Evolutionary conservation across 2,797 vertebrate genomes (phyloP), one percentile per base, ranked within the genome.

Genomic region (Muraenolepis orangiensis): DNA sequence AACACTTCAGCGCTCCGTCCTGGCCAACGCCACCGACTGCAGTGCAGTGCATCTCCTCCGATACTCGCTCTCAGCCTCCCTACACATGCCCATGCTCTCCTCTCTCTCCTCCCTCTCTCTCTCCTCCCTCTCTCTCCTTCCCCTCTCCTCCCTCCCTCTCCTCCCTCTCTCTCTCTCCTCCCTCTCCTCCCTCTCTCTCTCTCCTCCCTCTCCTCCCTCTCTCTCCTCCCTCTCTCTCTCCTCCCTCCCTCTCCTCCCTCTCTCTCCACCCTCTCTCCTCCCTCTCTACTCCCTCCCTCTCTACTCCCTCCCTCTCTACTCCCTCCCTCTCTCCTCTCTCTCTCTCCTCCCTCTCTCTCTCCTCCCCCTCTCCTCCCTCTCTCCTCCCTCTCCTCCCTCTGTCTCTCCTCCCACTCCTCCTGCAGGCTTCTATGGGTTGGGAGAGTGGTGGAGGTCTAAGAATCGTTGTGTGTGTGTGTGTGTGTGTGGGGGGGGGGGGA

Each of bases 401-500:
- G 34, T 70, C 36, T 0, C 74, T 68, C 74, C 38, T 83, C 77
- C 82, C 80, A n/a, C n/a, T n/a, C n/a, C n/a, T n/a, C n/a, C n/a
- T n/a, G n/a, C n/a, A n/a, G 75, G 75, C 78, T 77, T 81, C 74
- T 82, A 82, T 78, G 79, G 64, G 51, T 23, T 86, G 82, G 79
- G 69, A 29, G 36, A 81, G 82, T 80, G 79, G 42, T 75, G 20
- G 73, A 77, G 69, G 76, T 79, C 80, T 84, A 66, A 76, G 81
- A 84, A 86, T 83, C 76, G n/a, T n/a, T n/a, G n/a, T n/a, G n/a
- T n/a, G n/a, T n/a, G n/a, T n/a, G n/a, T n/a, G n/a, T n/a, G n/a
- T n/a, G n/a, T n/a, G n/a, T n/a, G n/a, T n/a, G 81, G 13, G 6
- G 29, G 16, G 16, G 26, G 29, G 75, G 70, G 74, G 80, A 84